phyloP scores from a whole-genome alignment of 2,797 vertebrate species.

The Chelonia mydas region DNA sequence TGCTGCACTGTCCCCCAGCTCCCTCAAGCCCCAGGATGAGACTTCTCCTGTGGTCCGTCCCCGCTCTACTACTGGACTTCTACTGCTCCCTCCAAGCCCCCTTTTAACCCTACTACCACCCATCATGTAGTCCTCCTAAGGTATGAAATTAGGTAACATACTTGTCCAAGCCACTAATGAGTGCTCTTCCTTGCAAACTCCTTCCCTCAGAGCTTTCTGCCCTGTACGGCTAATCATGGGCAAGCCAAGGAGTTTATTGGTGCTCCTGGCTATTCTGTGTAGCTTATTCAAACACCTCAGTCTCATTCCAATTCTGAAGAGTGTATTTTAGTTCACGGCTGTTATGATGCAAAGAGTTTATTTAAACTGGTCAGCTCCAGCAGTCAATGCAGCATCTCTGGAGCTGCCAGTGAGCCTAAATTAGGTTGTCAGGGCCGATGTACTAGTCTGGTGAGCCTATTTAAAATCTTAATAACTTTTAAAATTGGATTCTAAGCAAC shows the following conservation, averaged over 20 bases:
- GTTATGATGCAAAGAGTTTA: constrained; percentile 22
- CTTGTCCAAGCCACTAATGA: background rate
- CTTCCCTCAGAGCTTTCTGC: background rate
- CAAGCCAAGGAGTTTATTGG: background rate
- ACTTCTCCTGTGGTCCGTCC: background rate
- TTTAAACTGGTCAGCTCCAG: constrained; percentile 35
- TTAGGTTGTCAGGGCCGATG: constrained; percentile 69
- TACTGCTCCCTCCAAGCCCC: background rate
- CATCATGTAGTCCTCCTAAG: background rate
- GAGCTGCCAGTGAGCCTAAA: constrained; percentile 53
- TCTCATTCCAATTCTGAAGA: constrained; percentile 39
- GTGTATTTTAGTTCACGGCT: constrained; percentile 24
- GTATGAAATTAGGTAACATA: background rate
- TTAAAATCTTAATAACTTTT: constrained; percentile 74
- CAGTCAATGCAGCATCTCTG: constrained; percentile 49
- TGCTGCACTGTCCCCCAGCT: background rate
- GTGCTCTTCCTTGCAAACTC: background rate
- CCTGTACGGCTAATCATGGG: background rate
- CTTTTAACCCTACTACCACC: background rate
- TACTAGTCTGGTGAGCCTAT: constrained; percentile 37
- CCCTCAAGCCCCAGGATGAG: background rate
- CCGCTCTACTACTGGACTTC: background rate
- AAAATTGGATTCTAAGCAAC: constrained; percentile 62
- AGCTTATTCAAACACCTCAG: background rate
- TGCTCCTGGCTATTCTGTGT: background rate